These are phyloP conservation scores for Eonycteris spelaea DNA, from an alignment of 2,113 vertebrate species.

Conservation along the genomic window DNA sequence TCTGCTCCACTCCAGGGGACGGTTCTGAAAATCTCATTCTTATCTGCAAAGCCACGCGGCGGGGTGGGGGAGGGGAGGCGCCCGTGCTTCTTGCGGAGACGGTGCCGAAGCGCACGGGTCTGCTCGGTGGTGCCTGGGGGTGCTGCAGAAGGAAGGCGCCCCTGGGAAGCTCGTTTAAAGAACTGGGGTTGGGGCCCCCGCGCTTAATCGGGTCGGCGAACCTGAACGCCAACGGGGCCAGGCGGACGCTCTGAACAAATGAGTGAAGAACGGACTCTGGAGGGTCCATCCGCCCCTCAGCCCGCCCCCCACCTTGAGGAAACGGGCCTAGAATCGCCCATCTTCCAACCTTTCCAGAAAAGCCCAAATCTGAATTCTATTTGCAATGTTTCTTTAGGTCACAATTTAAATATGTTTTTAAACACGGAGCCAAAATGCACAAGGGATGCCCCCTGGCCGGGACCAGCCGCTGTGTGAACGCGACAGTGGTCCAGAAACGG, in stretches of 20 bases:
- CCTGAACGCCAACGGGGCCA: background rate
- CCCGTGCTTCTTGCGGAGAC: no score
- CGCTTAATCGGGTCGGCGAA: background rate
- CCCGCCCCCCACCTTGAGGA: background rate
- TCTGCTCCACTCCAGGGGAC: background rate
- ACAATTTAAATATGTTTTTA: background rate
- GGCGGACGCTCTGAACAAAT: background rate
- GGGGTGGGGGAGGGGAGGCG: background rate
- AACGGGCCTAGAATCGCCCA: background rate
- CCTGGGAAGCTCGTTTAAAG: background rate
- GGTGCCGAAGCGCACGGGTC: background rate
- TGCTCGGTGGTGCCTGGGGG: no score
- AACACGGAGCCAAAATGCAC: background rate
- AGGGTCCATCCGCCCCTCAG: accelerated
- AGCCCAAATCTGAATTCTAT: background rate
- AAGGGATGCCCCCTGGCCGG: no score
- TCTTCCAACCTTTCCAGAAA: background rate
- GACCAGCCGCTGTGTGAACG: no score
- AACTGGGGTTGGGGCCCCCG: background rate
- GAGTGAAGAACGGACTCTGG: background rate
- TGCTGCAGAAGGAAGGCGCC: no score
- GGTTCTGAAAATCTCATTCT: background rate
- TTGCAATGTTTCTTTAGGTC: background rate
- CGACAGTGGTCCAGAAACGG: no score
- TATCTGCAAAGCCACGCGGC: background rate